These are phyloP conservation scores for Scytalopus superciliaris DNA, from an alignment of 2,113 vertebrate genomes.

Conservation along the genomic window DNA sequence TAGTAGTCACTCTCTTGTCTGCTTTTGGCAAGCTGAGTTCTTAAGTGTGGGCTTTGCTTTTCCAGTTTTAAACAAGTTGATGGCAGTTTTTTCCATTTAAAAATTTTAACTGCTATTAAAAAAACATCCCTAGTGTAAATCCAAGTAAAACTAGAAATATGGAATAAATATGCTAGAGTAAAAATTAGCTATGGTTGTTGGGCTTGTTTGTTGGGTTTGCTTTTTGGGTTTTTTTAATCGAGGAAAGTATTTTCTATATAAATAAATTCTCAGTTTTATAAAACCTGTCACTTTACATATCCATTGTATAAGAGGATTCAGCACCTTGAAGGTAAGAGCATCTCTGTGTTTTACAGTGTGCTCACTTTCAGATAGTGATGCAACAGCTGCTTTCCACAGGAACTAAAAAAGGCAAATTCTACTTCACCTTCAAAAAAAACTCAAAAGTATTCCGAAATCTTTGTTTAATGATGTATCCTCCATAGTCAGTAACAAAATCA, in stretches of 20 bases:
- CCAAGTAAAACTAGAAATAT: background rate
- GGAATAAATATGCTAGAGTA: background rate
- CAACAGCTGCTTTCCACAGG: background rate
- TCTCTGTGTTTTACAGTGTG: background rate
- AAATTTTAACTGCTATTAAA: background rate
- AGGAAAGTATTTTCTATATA: background rate
- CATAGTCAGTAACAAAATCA: background rate
- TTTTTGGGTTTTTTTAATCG: background rate
- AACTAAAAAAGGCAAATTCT: background rate
- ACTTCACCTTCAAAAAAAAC: background rate
- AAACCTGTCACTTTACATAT: background rate
- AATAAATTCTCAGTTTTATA: background rate
- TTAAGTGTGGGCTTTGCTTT: background rate
- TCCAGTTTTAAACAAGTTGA: background rate
- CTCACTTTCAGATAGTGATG: background rate
- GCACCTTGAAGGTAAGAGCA: background rate
- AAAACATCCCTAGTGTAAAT: background rate
- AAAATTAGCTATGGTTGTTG: background rate
- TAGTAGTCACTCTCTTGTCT: background rate
- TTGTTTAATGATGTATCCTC: background rate
- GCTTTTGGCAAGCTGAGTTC: background rate
- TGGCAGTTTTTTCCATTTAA: background rate
- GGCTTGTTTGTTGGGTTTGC: background rate
- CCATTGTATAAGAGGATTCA: background rate
- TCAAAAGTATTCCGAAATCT: background rate